phyloP scores from a whole-genome alignment of 1,140 invertebrate species.

The Brachionus koreanus region DNA sequence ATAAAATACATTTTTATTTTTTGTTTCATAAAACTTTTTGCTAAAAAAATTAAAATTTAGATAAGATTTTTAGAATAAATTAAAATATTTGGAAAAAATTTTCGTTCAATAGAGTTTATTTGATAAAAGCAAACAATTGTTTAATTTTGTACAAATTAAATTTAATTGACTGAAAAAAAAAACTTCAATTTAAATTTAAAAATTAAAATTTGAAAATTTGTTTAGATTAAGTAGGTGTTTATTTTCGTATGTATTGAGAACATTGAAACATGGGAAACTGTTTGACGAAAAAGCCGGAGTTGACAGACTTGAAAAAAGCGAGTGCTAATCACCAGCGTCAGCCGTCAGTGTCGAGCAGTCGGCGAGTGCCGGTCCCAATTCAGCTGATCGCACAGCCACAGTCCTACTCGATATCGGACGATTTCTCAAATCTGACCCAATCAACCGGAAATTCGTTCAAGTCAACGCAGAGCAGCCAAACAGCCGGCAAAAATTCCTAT shows the following conservation, averaged over 20 bases:
- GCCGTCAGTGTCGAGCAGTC: not conserved
- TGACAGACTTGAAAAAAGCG: not conserved
- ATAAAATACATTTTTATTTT: not conserved
- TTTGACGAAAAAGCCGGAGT: not conserved
- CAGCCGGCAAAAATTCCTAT: slow-evolving; percentile 61
- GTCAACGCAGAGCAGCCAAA: not conserved
- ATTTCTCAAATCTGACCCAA: not conserved
- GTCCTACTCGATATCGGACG: not conserved
- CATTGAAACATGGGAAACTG: not conserved
- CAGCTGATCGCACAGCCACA: not conserved
- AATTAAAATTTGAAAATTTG: not conserved
- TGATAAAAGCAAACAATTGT: not conserved
- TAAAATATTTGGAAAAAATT: no score
- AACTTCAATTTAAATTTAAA: not conserved
- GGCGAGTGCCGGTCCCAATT: not conserved
- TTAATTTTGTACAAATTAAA: not conserved
- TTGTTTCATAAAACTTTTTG: not conserved
- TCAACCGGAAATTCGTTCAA: not conserved
- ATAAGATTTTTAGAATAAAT: no score
- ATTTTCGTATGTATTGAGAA: no score
- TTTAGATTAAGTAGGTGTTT: not conserved
- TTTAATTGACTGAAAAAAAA: no score
- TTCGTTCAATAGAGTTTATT: no score
- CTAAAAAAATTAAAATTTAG: no score
- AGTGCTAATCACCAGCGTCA: not conserved